Evolutionary conservation across 2,797 vertebrate genomes (phyloP), one percentile per base, ranked within the genome.

Genomic region (Carapus acus): DNA sequence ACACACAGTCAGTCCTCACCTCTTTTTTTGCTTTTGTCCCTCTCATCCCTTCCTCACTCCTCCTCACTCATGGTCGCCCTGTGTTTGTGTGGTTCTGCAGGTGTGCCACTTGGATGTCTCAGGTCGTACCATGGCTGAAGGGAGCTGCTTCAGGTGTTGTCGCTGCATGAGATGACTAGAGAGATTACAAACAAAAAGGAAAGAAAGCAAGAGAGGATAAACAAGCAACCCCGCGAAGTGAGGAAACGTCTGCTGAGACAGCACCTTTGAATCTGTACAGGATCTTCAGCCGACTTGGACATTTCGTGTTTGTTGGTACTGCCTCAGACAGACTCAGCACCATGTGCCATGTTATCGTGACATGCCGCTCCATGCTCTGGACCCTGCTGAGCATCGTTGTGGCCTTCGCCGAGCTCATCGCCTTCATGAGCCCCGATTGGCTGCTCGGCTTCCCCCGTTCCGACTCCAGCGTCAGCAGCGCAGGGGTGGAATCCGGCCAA

Each of bases 291-390:
- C n/a, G 19, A 16, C 27, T 27, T 51, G 34, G 16, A 21, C 40
- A 53, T 50, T 61, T 38, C 13, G 2, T 48, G 21, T 23, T 37
- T 23, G 31, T 4, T 41, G 42, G 38, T 22, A 21, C 13, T 16
- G 20, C 43, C 27, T 53, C 33, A 43, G 7, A 49, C 36, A 59
- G 46, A 31, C 21, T 33, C 11, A 38, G 14, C 89, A 83, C 83
- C 86, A 98, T 98, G 96, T 98, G 95, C 88, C 94, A 96, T 83
- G 95, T 98, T 63, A 98, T 98, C 58, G 93, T 98, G 65, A 98
- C 96, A 0, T 98, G 94, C 67, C 93, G 96, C 73, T 98, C 96
- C 1, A 94, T 98, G 94, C 91, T 98, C 7, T 98, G 96, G 96
- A 98, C 93, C 8, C 88, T 98, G 48, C 89, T 98, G 84, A 98